Percentiles rank a stretch among this genome's conserved stretches.
phyloP scores from a whole-genome alignment of 2,113 vertebrate genomes.

The Uropsilus gracilis region DNA sequence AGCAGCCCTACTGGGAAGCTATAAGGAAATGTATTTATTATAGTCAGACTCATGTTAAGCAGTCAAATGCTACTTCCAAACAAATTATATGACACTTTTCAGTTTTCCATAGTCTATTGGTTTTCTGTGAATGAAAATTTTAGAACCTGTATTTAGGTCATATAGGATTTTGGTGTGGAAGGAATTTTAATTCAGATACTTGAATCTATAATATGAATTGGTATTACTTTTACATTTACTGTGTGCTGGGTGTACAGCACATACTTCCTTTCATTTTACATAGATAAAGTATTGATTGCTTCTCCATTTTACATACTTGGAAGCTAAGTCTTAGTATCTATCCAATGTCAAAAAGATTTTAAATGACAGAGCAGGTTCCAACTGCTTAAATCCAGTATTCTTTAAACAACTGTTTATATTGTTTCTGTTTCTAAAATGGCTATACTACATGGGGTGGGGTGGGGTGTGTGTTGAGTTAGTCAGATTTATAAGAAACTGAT shows the following conservation, averaged over 20 bases:
- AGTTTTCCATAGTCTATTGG: background rate
- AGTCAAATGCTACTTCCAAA: conserved; percentile 2
- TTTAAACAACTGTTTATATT: background rate
- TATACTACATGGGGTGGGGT: no score
- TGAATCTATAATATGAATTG: background rate
- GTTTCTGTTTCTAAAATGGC: background rate
- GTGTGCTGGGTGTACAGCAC: background rate
- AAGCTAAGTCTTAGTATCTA: background rate
- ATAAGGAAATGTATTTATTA: conserved; percentile 11
- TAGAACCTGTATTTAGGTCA: background rate
- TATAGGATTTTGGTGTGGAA: background rate
- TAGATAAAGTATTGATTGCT: background rate
- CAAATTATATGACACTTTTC: conserved; percentile 2
- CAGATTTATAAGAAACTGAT: background rate
- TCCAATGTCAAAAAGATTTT: background rate
- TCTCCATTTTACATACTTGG: background rate
- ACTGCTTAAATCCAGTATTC: background rate
- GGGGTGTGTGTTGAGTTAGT: background rate
- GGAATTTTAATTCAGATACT: background rate
- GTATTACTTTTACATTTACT: background rate
- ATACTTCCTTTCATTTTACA: background rate
- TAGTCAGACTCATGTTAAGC: background rate
- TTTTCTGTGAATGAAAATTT: background rate
- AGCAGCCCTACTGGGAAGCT: background rate
- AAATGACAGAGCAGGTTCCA: background rate